Evolutionary conservation across 2,113 vertebrate species (phyloP).

Genomic region (Python bivittatus): DNA sequence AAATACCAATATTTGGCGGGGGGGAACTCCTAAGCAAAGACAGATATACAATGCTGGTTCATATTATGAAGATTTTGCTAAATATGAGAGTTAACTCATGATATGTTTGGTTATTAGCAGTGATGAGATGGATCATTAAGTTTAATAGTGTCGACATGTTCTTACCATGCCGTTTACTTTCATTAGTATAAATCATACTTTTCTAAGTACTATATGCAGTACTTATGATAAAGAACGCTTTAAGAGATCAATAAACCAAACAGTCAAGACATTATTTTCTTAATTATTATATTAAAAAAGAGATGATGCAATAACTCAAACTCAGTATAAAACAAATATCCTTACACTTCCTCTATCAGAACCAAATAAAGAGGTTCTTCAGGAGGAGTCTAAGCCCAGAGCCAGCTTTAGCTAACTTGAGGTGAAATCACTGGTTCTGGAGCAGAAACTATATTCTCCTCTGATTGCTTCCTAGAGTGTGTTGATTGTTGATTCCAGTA

Average conservation of each 20-base stretch:
- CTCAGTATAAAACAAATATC: not conserved
- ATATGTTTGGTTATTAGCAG: not conserved
- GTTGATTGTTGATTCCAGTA: not conserved
- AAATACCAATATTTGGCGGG: not conserved
- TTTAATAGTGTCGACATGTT: constrained; percentile 34
- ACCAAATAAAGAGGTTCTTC: not conserved
- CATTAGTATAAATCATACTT: constrained; percentile 11
- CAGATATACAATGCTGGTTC: not conserved
- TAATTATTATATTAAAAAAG: not conserved
- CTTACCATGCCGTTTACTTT: constrained; percentile 25
- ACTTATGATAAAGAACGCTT: not conserved
- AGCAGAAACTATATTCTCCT: not conserved
- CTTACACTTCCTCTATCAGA: not conserved
- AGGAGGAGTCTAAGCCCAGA: not conserved
- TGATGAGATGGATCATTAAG: constrained; percentile 32
- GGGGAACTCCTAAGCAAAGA: not conserved
- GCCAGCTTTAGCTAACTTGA: not conserved
- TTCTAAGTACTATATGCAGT: constrained; percentile 13
- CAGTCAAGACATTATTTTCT: not conserved
- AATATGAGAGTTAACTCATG: constrained; percentile 26
- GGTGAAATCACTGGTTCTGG: not conserved
- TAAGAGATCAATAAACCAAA: constrained; percentile 1
- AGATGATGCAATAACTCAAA: not conserved
- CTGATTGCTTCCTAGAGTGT: not conserved
- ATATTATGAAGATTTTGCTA: constrained; percentile 29